phyloP scores from a whole-genome alignment of 2,888 invertebrate species.

The Platycnemis pennipes region DNA sequence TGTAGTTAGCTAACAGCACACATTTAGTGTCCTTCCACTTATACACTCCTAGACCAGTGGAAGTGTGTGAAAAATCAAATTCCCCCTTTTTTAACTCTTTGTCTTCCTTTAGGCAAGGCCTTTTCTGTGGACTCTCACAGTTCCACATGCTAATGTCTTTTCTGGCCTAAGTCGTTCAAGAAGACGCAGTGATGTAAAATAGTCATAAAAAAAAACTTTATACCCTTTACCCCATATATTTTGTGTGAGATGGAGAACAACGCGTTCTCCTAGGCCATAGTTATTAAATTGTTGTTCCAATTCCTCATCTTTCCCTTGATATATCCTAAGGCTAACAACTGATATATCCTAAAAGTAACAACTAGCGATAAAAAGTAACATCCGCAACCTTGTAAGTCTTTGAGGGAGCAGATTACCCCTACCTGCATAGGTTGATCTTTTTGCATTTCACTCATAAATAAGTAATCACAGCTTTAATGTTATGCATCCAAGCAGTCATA shows the following conservation, averaged over 20 bases:
- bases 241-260: neutral
- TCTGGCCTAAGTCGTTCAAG: slow-evolving; percentile 71
- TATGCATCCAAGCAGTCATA: no score
- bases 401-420: no score
- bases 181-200: slow-evolving; percentile 73
- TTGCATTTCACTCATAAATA: no score
- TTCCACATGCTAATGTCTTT: slow-evolving; percentile 73
- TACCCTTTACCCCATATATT: slow-evolving; percentile 72
- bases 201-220: slow-evolving; percentile 75
- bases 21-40: slow-evolving; percentile 75
- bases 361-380: no score
- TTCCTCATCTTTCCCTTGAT: neutral
- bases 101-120: slow-evolving; percentile 71
- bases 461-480: no score
- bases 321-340: neutral
- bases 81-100: slow-evolving; percentile 73
- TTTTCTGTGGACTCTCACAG: slow-evolving; percentile 72
- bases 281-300: neutral
- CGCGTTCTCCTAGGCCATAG: neutral
- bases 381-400: no score
- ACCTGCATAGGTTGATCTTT: no score
- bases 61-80: slow-evolving; percentile 72
- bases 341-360: no score
- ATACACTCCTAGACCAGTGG: slow-evolving; percentile 72
- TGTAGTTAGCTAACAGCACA: slow-evolving; percentile 74